phyloP scores from a whole-genome alignment of 2,888 invertebrate genomes.

The Limulus polyphemus region DNA sequence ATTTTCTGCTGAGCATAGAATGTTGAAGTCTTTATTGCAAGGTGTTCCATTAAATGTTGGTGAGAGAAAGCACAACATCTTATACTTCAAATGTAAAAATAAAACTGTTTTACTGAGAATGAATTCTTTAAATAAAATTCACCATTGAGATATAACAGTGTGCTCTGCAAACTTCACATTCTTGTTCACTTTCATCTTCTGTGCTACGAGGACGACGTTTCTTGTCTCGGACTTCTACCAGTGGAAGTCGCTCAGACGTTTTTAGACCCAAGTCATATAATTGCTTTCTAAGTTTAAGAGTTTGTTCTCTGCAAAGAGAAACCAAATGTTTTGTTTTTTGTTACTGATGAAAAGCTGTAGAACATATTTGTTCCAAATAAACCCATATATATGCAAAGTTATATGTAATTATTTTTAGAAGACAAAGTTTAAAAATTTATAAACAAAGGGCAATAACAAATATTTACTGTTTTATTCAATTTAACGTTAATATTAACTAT shows the following conservation, averaged over 20 bases:
- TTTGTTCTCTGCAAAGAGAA: slow-evolving; percentile 41
- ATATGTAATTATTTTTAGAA: neutral
- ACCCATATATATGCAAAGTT: neutral
- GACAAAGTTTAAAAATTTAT: neutral
- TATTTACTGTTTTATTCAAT: no score
- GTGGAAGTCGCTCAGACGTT: slow-evolving; percentile 49
- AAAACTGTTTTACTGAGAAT: neutral
- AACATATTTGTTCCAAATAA: no score
- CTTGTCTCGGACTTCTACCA: slow-evolving; percentile 45
- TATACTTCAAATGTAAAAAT: neutral
- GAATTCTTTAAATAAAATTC: slow-evolving; percentile 14
- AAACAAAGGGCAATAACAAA: no score
- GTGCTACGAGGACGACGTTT: slow-evolving; percentile 33
- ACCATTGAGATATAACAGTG: slow-evolving; percentile 74
- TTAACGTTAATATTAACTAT: no score
- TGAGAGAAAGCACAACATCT: slow-evolving; percentile 1
- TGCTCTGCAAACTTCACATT: slow-evolving; percentile 70
- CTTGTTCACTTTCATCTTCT: slow-evolving; percentile 54
- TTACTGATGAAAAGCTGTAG: slow-evolving; percentile 28
- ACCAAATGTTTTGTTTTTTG: neutral
- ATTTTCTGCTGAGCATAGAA: no score
- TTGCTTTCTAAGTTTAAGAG: slow-evolving; percentile 51
- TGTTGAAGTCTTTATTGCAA: no score
- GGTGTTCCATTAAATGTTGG: neutral
- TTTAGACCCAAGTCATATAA: slow-evolving; percentile 49